phyloP scores from a whole-genome alignment of 2,888 invertebrate species.

The Drosophila cracens region DNA sequence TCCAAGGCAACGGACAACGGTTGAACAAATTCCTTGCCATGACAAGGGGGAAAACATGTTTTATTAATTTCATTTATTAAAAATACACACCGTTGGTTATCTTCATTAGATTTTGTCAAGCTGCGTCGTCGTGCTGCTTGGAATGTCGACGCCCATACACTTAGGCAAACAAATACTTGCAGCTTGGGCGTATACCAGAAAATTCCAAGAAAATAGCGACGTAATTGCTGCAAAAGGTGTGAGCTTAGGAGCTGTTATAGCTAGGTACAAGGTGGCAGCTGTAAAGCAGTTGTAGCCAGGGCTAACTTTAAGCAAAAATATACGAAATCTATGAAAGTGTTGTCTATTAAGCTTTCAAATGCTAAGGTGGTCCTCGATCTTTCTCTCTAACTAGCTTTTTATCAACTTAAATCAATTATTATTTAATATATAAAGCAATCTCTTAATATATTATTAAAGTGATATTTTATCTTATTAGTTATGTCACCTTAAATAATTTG shows the following conservation, averaged over 20 bases:
- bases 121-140: conserved; percentile 11
- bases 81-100: conserved; percentile 69
- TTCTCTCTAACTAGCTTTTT: not conserved
- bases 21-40: conserved; percentile 10
- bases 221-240: conserved; percentile 15
- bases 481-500: not conserved
- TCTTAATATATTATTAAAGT: no score
- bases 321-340: not conserved
- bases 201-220: conserved; percentile 45
- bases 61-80: conserved; percentile 82
- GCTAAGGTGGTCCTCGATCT: not conserved
- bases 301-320: not conserved
- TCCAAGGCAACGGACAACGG: conserved; percentile 8
- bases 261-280: not conserved
- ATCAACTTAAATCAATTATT: not conserved
- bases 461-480: not conserved
- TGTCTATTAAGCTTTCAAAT: not conserved
- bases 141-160: conserved; percentile 23
- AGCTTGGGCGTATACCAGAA: conserved; percentile 27
- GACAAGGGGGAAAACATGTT: conserved; percentile 55
- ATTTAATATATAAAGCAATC: no score
- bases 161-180: conserved; percentile 33
- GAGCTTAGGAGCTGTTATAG: conserved; percentile 1
- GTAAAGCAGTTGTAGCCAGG: not conserved
- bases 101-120: conserved; percentile 62